Percentiles rank a stretch among this genome's conserved stretches.
These are phyloP conservation scores for Aptenodytes forsteri DNA, from an alignment of 2,113 vertebrate species.

Conservation along the genomic window DNA sequence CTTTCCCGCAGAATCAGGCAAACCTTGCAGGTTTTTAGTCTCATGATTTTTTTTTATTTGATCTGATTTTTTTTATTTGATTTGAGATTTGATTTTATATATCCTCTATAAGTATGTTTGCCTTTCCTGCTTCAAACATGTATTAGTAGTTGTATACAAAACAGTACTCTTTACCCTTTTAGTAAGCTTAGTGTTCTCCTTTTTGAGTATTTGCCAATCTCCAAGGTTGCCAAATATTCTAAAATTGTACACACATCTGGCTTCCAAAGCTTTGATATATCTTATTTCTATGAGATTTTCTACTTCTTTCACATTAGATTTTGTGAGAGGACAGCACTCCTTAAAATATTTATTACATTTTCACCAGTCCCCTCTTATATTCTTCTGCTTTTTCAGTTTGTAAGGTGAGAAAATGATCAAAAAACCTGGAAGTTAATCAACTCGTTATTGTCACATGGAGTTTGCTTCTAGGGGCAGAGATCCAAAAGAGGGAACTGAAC, in stretches of 20 bases:
- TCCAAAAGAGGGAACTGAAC: not conserved
- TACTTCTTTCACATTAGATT: not conserved
- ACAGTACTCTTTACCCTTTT: not conserved
- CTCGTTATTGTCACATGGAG: not conserved
- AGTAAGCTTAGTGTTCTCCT: not conserved
- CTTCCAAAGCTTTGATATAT: not conserved
- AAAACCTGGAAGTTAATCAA: not conserved
- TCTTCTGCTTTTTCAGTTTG: not conserved
- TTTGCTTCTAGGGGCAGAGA: not conserved
- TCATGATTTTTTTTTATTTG: accelerated
- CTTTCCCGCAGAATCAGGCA: not conserved
- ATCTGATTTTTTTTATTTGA: not conserved
- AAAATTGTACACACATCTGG: not conserved
- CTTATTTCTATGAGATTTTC: not conserved
- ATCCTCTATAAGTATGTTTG: not conserved
- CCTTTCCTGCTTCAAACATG: not conserved
- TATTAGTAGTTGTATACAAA: not conserved
- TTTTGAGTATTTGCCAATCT: not conserved
- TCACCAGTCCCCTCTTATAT: not conserved
- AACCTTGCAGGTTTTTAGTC: not conserved
- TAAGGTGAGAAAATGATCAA: not conserved
- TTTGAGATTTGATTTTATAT: not conserved
- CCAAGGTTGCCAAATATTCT: not conserved
- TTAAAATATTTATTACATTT: not conserved
- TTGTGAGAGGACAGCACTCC: not conserved